phyloP scores from a whole-genome alignment of 2,113 vertebrate species.

The Dasypus novemcinctus region DNA sequence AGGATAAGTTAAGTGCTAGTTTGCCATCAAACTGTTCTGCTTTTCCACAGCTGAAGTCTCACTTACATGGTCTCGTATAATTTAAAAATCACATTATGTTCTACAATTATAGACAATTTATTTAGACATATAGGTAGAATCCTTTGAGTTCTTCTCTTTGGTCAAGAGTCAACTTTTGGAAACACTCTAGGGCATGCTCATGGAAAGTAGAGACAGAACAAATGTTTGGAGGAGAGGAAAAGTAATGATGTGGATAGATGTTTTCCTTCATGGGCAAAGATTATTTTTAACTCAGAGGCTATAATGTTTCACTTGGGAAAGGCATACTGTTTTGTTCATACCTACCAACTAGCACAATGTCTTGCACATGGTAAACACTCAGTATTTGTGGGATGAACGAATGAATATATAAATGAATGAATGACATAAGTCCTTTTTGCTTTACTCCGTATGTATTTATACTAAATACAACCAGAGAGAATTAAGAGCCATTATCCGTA shows the following conservation, averaged over 20 bases:
- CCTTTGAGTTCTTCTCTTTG: neutral
- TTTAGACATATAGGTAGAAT: neutral
- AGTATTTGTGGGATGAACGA: neutral
- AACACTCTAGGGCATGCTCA: neutral
- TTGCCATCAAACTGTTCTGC: neutral
- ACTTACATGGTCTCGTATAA: neutral
- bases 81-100: neutral
- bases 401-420: neutral
- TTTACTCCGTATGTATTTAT: neutral
- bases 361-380: accelerated
- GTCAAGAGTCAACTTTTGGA: neutral
- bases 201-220: neutral
- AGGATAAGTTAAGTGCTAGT: neutral
- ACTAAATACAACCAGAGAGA: neutral
- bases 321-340: accelerated
- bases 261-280: neutral
- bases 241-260: accelerated
- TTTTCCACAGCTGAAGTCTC: neutral
- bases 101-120: neutral
- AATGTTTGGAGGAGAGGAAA: neutral
- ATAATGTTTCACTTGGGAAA: neutral
- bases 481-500: neutral
- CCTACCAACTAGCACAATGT: neutral
- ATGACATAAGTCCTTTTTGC: neutral
- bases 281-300: neutral